These are phyloP conservation scores for Alviniconcha strummeri DNA, from an alignment of 2,888 invertebrate species.

Conservation along the genomic window DNA sequence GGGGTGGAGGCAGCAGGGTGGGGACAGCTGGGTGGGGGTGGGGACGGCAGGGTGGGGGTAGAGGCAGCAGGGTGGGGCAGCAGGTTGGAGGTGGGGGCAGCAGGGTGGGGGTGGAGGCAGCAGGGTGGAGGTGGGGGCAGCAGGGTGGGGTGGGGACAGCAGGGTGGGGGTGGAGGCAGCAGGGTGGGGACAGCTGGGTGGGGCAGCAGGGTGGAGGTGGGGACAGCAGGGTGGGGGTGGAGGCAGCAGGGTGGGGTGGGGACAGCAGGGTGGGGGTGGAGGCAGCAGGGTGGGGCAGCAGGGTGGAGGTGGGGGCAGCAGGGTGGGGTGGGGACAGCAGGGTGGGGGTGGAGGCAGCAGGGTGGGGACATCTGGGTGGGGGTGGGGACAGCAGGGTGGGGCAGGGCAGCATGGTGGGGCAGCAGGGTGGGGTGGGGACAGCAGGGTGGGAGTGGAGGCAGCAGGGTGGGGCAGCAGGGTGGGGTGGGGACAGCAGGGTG, in stretches of 20 bases:
- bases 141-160: background rate
- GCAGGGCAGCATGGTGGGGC: background rate
- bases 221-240: background rate
- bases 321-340: background rate
- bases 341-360: background rate
- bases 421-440: background rate
- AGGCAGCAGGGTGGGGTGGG: background rate
- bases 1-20: background rate
- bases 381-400: background rate
- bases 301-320: background rate
- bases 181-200: background rate
- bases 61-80: background rate
- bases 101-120: background rate
- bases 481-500: background rate
- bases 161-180: background rate
- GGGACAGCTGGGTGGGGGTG: background rate
- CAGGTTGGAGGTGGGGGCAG: background rate
- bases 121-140: constrained; percentile 66
- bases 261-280: background rate
- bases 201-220: background rate
- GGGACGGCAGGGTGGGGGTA: background rate
- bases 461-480: background rate
- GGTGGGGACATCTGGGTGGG: background rate
- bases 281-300: background rate
- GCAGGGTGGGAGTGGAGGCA: background rate